Evolutionary conservation across 2,113 vertebrate species (phyloP).

Genomic region (Lontra canadensis): DNA sequence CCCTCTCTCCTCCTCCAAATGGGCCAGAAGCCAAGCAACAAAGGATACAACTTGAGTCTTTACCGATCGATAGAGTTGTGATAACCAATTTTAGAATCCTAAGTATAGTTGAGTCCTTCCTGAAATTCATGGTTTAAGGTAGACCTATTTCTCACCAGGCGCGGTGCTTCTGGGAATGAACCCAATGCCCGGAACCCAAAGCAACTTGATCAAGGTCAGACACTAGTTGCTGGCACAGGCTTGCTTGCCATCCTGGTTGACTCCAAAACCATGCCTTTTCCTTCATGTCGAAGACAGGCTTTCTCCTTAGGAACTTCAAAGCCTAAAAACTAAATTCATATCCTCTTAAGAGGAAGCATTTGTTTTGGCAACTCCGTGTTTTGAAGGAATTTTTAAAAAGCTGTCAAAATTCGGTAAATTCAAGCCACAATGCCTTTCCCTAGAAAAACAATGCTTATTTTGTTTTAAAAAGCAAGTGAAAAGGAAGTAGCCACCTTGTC

Average conservation of each 20-base stretch:
- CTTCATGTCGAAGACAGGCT: not conserved
- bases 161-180: not conserved
- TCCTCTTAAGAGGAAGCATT: constrained; percentile 7
- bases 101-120: not conserved
- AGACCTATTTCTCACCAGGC: not conserved
- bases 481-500: not conserved
- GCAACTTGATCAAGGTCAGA: not conserved
- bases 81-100: not conserved
- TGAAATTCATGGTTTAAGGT: not conserved
- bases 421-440: constrained; percentile 15
- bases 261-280: not conserved
- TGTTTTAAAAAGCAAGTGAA: not conserved
- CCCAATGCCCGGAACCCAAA: not conserved
- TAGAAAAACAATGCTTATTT: not conserved
- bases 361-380: not conserved
- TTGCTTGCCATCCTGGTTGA: not conserved
- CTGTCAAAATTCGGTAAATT: constrained; percentile 25
- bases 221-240: not conserved
- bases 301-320: constrained; percentile 33
- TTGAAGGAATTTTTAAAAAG: constrained; percentile 43
- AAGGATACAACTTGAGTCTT: not conserved
- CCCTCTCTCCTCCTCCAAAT: not conserved
- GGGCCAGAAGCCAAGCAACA: constrained; percentile 24
- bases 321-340: not conserved
- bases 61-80: not conserved